Evolutionary conservation across 92 coral and sea anemone species (phyloP).

Genomic region (Epizoanthus scotinus): DNA sequence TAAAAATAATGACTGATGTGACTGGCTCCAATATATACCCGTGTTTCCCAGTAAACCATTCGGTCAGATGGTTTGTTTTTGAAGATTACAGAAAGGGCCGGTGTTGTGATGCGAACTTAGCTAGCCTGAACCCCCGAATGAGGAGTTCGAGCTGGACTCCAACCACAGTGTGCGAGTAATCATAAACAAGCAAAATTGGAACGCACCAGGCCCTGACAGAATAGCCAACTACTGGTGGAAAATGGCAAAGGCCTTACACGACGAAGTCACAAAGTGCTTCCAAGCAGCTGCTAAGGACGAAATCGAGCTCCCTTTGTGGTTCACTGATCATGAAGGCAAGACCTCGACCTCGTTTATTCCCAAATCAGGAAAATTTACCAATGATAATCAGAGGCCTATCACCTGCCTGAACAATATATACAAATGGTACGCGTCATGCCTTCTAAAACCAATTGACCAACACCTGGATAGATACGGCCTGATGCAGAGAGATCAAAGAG

Average conservation of each 20-base stretch:
- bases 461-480: slow-evolving; percentile 45
- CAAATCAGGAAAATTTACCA: slow-evolving; percentile 50
- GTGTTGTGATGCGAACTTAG: too few species aligned
- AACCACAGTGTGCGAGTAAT: not conserved
- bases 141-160: not conserved
- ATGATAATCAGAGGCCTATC: slow-evolving; percentile 62
- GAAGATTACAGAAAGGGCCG: too few species aligned
- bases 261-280: slow-evolving; percentile 25
- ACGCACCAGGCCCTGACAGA: slow-evolving; percentile 54
- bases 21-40: too few species aligned
- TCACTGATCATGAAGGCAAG: slow-evolving; percentile 57
- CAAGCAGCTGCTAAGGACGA: not conserved
- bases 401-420: slow-evolving; percentile 55
- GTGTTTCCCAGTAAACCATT: too few species aligned
- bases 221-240: slow-evolving; percentile 55
- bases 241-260: slow-evolving; percentile 34
- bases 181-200: slow-evolving; percentile 9
- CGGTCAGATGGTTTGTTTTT: too few species aligned
- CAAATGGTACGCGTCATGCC: slow-evolving; percentile 62
- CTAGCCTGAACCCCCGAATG: not conserved
- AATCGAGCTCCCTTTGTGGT: slow-evolving; percentile 46
- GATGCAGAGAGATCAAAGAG: too few species aligned
- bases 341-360: slow-evolving; percentile 38
- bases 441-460: slow-evolving; percentile 45
- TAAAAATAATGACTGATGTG: too few species aligned